Percentiles rank a stretch among this genome's conserved stretches.
phyloP scores from a whole-genome alignment of 2,797 vertebrate species.

The Aplochiton taeniatus region DNA sequence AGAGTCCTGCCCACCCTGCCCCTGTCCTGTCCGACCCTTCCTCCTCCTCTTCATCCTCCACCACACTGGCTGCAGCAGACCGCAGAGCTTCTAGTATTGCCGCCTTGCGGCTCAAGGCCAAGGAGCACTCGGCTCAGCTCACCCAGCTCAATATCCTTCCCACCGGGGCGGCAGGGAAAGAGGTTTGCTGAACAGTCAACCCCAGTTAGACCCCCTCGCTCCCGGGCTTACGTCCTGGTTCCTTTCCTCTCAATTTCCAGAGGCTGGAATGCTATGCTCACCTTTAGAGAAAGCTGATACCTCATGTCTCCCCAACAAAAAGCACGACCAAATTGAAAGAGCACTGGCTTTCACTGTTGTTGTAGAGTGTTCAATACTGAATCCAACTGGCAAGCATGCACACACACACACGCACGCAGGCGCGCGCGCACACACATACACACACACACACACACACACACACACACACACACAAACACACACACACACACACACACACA shows the following conservation, averaged over 20 bases:
- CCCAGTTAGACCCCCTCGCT: constrained; percentile 38
- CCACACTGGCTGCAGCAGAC: constrained; percentile 84
- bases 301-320: constrained; percentile 59
- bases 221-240: constrained; percentile 53
- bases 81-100: constrained; percentile 96
- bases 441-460: constrained; percentile 11
- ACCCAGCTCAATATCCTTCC: constrained; percentile 98
- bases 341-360: constrained; percentile 42
- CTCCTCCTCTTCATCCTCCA: constrained; percentile 66
- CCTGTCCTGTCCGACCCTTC: constrained; percentile 86
- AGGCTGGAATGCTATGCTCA: constrained; percentile 44
- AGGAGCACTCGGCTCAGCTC: constrained; percentile 97
- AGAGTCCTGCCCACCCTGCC: constrained; percentile 80
- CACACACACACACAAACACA: neutral
- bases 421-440: constrained; percentile 4
- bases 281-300: constrained; percentile 23
- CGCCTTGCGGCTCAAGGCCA: constrained; percentile 95
- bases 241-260: constrained; percentile 42
- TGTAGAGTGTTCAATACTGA: no score
- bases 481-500: no score
- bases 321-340: constrained; percentile 79
- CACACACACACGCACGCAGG: neutral
- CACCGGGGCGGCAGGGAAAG: constrained; percentile 88
- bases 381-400: neutral
- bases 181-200: constrained; percentile 90